phyloP scores from a whole-genome alignment of 2,888 invertebrate genomes.

The Cantharis rufa region DNA sequence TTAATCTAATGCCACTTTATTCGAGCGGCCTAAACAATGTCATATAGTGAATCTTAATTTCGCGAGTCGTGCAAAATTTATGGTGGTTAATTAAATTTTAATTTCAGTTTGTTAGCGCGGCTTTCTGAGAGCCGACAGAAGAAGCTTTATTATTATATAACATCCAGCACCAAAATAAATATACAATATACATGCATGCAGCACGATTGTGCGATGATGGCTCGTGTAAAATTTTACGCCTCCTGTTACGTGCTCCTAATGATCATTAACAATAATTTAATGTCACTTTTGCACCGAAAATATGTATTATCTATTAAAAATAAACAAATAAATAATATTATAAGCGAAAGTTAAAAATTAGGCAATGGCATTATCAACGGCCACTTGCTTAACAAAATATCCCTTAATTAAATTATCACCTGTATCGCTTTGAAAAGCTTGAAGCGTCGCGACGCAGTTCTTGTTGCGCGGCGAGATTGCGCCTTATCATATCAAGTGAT shows the following conservation, averaged over 20 bases:
- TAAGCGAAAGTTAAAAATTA: background rate
- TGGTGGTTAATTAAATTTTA: constrained; percentile 56
- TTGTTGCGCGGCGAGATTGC: constrained; percentile 19
- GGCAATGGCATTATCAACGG: constrained; percentile 20
- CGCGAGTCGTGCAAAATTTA: constrained; percentile 51
- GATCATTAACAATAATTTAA: background rate
- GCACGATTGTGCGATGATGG: background rate
- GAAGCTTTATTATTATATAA: constrained; percentile 33
- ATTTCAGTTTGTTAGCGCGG: constrained; percentile 49
- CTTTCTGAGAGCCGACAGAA: constrained; percentile 37
- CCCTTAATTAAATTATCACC: constrained; percentile 34
- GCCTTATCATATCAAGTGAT: constrained; percentile 2
- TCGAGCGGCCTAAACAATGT: constrained; percentile 54
- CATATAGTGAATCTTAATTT: constrained; percentile 57
- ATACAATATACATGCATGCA: background rate
- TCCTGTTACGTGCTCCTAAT: background rate
- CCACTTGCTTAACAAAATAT: constrained; percentile 27
- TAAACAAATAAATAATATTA: background rate
- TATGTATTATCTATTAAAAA: too few species aligned
- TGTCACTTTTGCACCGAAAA: background rate
- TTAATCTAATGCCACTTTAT: constrained; percentile 56
- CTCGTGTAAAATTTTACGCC: background rate
- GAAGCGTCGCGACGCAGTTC: constrained; percentile 29
- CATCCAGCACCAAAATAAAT: background rate
- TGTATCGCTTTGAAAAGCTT: constrained; percentile 34